Percentiles rank a stretch among this genome's conserved stretches.
phyloP scores from a whole-genome alignment of 2,113 vertebrate species.

The Pygathrix nemaeus region DNA sequence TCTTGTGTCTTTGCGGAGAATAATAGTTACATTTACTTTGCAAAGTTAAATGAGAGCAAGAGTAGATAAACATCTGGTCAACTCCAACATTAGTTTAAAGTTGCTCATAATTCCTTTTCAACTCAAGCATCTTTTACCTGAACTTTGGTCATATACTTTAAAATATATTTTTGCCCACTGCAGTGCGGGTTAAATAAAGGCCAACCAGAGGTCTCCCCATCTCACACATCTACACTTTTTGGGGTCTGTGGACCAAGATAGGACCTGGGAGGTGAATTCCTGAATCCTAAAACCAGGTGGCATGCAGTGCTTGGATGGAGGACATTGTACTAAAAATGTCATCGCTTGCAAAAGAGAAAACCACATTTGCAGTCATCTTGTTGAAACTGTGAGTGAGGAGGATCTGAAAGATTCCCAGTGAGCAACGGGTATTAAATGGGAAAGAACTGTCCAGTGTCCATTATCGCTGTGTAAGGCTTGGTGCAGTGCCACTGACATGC shows the following conservation, averaged over 20 bases:
- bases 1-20: background rate
- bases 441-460: background rate
- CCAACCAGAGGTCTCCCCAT: background rate
- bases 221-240: background rate
- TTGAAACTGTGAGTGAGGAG: background rate
- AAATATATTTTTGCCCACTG: background rate
- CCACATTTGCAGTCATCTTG: background rate
- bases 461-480: too few relatives aligned
- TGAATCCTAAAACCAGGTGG: background rate
- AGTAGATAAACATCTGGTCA: background rate
- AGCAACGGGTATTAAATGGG: background rate
- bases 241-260: background rate
- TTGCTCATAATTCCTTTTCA: too few relatives aligned
- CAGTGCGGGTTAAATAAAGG: background rate
- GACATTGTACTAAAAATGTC: background rate
- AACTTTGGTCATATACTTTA: background rate
- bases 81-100: background rate
- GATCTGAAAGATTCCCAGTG: background rate
- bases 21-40: background rate
- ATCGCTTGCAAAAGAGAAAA: background rate
- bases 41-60: background rate
- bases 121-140: background rate
- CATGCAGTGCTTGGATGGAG: background rate
- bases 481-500: accelerated
- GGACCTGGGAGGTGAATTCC: background rate